These are phyloP conservation scores for Bungarus multicinctus DNA, from an alignment of 2,113 vertebrate genomes.

Conservation along the genomic window DNA sequence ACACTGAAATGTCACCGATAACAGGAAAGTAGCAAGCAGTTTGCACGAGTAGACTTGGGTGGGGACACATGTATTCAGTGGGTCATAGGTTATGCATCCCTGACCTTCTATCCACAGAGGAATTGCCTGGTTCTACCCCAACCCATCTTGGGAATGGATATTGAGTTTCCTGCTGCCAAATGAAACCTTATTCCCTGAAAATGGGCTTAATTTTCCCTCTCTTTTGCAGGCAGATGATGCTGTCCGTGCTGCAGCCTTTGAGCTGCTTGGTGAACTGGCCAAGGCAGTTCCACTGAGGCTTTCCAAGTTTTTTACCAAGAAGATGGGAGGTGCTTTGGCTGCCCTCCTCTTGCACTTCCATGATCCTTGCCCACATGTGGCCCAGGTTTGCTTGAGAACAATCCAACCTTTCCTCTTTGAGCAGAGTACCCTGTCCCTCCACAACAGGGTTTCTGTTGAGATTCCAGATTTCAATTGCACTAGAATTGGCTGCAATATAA, in stretches of 20 bases:
- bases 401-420: neutral
- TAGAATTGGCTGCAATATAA: neutral
- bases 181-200: neutral
- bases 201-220: neutral
- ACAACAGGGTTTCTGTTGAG: neutral
- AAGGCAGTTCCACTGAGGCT: neutral
- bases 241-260: neutral
- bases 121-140: neutral
- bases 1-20: neutral
- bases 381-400: neutral
- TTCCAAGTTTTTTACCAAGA: neutral
- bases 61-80: neutral
- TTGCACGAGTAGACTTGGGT: neutral
- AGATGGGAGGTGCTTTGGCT: neutral
- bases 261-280: neutral
- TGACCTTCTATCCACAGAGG: neutral
- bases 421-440: neutral
- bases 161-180: neutral
- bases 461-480: neutral
- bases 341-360: constrained; percentile 2
- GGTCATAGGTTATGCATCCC: neutral
- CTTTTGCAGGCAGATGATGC: neutral
- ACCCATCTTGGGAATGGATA: neutral
- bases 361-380: neutral
- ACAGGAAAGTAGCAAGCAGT: neutral